Percentiles rank a stretch among this genome's conserved stretches.
phyloP scores from a whole-genome alignment of 2,113 vertebrate genomes.

The Dipodomys ordii region DNA sequence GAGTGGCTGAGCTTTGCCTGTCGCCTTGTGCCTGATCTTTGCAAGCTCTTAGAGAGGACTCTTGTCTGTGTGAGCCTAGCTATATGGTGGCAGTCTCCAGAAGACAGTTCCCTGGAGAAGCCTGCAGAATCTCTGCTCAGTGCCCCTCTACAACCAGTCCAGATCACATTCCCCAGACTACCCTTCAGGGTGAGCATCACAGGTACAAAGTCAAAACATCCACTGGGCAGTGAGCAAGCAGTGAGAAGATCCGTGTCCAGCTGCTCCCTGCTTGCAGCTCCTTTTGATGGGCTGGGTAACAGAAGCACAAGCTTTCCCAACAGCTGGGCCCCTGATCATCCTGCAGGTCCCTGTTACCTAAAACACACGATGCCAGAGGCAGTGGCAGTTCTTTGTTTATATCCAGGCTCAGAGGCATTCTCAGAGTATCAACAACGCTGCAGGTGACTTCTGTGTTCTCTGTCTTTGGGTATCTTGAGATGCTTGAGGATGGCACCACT shows the following conservation, averaged over 20 bases:
- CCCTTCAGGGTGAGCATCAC: background rate
- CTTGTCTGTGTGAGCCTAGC: background rate
- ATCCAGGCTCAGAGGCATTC: background rate
- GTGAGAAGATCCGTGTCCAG: background rate
- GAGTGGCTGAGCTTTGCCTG: background rate
- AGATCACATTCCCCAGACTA: background rate
- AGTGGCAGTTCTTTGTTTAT: accelerated
- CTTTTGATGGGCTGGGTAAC: background rate
- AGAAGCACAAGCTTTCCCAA: background rate
- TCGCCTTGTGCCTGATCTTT: background rate
- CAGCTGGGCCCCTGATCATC: background rate
- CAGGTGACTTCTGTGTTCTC: background rate
- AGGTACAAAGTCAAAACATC: background rate
- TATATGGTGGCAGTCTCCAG: background rate
- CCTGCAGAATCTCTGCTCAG: no score
- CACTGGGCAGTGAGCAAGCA: background rate
- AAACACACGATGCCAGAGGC: background rate
- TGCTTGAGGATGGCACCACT: background rate
- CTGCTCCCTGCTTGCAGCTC: background rate
- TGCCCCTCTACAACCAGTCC: background rate
- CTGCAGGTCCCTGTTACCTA: no score
- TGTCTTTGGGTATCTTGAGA: background rate
- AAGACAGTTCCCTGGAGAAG: background rate
- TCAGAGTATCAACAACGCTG: background rate
- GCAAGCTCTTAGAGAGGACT: background rate